phyloP scores from a whole-genome alignment of 2,113 vertebrate genomes.

The Xenus cinereus region DNA sequence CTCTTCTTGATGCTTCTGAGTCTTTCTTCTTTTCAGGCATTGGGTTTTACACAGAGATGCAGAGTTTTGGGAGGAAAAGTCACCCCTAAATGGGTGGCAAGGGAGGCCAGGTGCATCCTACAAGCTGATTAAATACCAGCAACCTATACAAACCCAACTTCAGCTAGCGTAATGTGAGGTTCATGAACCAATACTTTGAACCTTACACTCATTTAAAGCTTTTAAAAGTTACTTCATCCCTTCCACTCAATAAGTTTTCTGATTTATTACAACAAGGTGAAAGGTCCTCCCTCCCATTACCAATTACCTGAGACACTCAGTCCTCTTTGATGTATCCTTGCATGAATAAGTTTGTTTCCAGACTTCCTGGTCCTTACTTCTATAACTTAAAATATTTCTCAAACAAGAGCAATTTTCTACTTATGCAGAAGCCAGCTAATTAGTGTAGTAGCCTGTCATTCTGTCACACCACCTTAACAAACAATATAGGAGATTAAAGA shows the following conservation, averaged over 20 bases:
- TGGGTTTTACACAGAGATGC: rapidly evolving
- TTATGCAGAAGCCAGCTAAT: constrained; percentile 43
- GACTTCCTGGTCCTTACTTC: background rate
- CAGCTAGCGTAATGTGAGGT: background rate
- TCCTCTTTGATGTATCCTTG: background rate
- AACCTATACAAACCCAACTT: background rate
- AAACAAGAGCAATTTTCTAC: constrained; percentile 54
- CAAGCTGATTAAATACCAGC: background rate
- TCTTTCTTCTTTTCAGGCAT: background rate
- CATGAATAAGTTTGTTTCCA: constrained; percentile 7
- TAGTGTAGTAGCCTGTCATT: constrained; percentile 22
- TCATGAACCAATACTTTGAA: background rate
- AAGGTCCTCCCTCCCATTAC: background rate
- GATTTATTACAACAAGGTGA: background rate
- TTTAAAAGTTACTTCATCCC: background rate
- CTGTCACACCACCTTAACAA: constrained; percentile 46
- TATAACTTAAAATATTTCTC: constrained; percentile 44
- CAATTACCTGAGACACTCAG: background rate
- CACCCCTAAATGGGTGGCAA: background rate
- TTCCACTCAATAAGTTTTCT: background rate
- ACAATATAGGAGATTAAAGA: constrained; percentile 61
- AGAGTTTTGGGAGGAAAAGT: background rate
- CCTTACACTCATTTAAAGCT: background rate
- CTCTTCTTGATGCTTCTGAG: background rate
- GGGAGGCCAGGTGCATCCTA: background rate